Conservation (phyloP, 2,888 invertebrate genomes). For the Cyaniris semiargus region DNA sequence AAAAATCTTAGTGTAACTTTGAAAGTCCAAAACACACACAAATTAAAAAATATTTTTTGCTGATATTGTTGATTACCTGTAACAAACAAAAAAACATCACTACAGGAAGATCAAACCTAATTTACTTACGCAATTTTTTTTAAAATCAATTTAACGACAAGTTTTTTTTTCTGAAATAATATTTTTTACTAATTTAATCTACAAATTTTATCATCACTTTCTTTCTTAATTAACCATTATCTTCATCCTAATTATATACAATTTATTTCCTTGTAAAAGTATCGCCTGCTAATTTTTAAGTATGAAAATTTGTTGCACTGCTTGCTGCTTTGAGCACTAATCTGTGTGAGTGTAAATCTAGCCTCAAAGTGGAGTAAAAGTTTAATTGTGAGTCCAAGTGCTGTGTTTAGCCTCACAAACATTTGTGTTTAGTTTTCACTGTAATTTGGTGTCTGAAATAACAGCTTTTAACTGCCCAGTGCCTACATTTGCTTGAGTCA, state of each 20-base stretch:
- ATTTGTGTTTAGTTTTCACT: neutral
- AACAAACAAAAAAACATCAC: neutral
- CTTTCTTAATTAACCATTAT: too few relatives aligned
- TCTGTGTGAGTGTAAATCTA: neutral
- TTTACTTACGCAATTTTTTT: neutral
- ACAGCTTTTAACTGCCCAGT: neutral
- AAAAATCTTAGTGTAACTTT: neutral
- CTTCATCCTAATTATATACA: too few relatives aligned
- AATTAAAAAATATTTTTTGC: neutral
- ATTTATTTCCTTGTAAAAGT: too few relatives aligned
- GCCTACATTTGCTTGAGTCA: neutral
- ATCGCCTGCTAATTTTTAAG: too few relatives aligned
- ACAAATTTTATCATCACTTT: too few relatives aligned
- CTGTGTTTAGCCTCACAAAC: constrained; percentile 5
- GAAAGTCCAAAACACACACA: neutral
- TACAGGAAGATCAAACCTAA: neutral
- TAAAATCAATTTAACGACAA: neutral
- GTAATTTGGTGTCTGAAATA: constrained; percentile 17
- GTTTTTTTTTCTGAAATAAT: too few relatives aligned
- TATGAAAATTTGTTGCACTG: neutral
- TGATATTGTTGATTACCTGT: neutral
- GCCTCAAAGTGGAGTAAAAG: constrained; percentile 14
- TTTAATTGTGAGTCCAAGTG: constrained; percentile 6
- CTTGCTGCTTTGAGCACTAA: constrained; percentile 33
- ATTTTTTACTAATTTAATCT: too few relatives aligned